A percentile compares a stretch with the other conserved stretches of the same genome.
Evolutionary conservation across 2,113 vertebrate species (phyloP).

Genomic region (Ornithorhynchus anatinus): DNA sequence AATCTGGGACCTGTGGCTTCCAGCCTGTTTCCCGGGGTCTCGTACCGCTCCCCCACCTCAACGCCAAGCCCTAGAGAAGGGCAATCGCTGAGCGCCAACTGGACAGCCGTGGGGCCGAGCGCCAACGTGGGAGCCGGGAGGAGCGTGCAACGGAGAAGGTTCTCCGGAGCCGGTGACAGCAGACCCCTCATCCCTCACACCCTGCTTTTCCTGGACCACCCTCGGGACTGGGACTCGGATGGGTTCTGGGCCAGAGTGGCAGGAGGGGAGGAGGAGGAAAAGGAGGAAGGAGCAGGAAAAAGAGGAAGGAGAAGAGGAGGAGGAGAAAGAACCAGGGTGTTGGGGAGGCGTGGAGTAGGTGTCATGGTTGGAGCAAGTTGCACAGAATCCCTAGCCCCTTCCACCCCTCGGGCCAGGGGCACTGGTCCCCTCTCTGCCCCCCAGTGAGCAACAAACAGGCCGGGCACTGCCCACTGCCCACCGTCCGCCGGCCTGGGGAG

Average conservation of each 20-base stretch:
- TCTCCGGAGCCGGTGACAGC: too few relatives aligned
- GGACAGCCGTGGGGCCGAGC: background rate
- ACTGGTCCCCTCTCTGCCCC: too few relatives aligned
- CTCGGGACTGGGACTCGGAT: background rate
- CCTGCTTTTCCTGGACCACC: background rate
- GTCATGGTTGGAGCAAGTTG: too few relatives aligned
- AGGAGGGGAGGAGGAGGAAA: background rate
- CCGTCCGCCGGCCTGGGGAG: background rate
- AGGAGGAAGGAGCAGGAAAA: background rate
- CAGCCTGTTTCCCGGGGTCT: too few relatives aligned
- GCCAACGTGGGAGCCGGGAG: background rate
- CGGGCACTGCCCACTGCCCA: too few relatives aligned
- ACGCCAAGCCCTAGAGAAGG: background rate
- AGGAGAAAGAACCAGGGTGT: background rate
- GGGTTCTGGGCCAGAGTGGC: background rate
- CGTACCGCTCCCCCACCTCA: background rate
- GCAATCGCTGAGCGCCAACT: background rate
- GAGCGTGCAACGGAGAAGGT: background rate
- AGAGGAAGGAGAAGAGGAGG: background rate
- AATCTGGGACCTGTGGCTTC: too few relatives aligned
- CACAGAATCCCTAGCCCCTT: too few relatives aligned
- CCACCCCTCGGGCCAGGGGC: background rate
- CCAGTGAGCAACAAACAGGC: background rate
- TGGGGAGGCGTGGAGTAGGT: too few relatives aligned
- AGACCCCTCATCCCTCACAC: constrained; percentile 1